These are phyloP conservation scores for Amblyraja radiata DNA, from an alignment of 2,797 vertebrate genomes.

Conservation along the genomic window DNA sequence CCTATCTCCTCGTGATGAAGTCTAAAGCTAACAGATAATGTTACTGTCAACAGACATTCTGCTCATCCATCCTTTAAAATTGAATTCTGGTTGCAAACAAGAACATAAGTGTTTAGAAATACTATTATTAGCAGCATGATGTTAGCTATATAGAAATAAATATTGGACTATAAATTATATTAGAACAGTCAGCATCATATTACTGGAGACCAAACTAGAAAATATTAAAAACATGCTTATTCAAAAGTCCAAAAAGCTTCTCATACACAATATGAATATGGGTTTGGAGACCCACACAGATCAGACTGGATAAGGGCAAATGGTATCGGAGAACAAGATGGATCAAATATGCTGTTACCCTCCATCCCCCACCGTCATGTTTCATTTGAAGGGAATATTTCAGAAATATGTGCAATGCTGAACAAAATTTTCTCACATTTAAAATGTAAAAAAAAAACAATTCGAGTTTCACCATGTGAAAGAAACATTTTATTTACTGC, in stretches of 20 bases:
- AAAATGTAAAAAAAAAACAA: background rate
- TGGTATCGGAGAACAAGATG: too few species aligned
- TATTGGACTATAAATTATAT: background rate
- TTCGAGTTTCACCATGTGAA: background rate
- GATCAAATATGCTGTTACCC: too few species aligned
- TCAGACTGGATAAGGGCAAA: too few species aligned
- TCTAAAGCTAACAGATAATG: background rate
- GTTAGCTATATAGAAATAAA: background rate
- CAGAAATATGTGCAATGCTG: background rate
- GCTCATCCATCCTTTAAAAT: background rate
- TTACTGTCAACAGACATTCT: background rate
- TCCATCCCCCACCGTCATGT: background rate
- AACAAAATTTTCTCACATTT: conserved; percentile 11
- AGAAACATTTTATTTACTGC: background rate
- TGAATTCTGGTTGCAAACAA: background rate
- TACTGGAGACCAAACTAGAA: background rate
- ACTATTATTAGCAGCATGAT: background rate
- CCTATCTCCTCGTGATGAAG: background rate
- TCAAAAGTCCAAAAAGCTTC: background rate
- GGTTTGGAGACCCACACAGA: too few species aligned
- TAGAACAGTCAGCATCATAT: background rate
- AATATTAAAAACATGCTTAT: background rate
- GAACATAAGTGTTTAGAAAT: background rate
- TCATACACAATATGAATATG: too few species aligned
- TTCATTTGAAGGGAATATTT: background rate